Evolutionary conservation across 2,888 invertebrate genomes (phyloP).

Genomic region (Lithophane leautieri): DNA sequence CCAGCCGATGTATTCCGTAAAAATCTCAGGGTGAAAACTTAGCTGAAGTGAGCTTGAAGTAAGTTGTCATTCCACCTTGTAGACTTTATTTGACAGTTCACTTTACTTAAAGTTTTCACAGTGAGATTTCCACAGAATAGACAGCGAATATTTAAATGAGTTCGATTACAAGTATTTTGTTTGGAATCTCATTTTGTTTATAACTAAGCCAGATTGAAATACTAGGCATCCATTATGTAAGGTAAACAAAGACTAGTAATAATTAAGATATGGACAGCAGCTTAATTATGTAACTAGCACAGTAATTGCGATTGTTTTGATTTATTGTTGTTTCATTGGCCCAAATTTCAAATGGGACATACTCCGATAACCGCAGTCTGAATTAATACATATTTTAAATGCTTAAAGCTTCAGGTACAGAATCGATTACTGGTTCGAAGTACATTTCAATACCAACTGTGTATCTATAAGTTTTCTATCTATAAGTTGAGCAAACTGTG

Average conservation of each 20-base stretch:
- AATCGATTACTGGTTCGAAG: background rate
- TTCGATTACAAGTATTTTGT: constrained; percentile 18
- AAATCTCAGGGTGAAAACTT: background rate
- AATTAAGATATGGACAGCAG: constrained; percentile 11
- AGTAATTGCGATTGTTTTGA: constrained; percentile 43
- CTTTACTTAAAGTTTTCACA: background rate
- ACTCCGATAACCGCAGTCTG: constrained; percentile 18
- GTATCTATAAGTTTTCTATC: no score
- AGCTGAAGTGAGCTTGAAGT: background rate
- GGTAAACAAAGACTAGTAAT: constrained; percentile 18
- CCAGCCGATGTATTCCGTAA: background rate
- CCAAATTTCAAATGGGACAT: constrained; percentile 48
- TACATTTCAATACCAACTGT: no score
- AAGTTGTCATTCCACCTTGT: background rate
- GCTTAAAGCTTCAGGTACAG: background rate
- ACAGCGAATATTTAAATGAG: constrained; percentile 2
- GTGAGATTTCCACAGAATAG: background rate
- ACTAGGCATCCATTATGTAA: constrained; percentile 15
- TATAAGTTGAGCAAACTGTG: no score
- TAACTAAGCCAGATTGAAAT: constrained; percentile 14
- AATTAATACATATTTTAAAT: constrained; percentile 25
- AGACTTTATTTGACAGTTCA: background rate
- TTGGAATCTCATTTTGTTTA: constrained; percentile 13
- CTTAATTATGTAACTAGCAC: constrained; percentile 44
- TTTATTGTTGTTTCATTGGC: constrained; percentile 43